Evolutionary conservation across 2,888 invertebrate species (phyloP), one percentile per base, ranked within the genome.

Genomic region (Cosmopolites sordidus): DNA sequence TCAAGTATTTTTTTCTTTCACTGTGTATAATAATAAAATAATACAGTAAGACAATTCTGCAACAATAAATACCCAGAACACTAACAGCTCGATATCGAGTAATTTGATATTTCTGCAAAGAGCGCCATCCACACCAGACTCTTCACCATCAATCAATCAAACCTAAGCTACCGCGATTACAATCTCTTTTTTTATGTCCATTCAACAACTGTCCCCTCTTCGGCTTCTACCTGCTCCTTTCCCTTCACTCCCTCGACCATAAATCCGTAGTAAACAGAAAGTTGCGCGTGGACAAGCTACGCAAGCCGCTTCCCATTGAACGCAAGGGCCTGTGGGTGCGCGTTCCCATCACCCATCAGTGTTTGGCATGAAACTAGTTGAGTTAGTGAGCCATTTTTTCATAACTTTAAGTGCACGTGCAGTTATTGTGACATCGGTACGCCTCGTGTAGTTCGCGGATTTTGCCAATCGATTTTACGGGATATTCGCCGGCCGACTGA

Each of bases 341-440:
- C n/a, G 5, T 33, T 33, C 12, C 33, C 33, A 12, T 33, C 54
- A 48, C 51, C 22, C 61, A 60, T 61, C 66, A 66, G 66, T 66
- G 61, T 63, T 63, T 61, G 58, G 60, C 62, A 62, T 59, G 64
- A 62, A 63, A 62, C 63, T 61, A 63, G 44, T 58, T 60, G 57
- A 62, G 60, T 58, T 64, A 64, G 65, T 62, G 64, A 60, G 54
- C 53, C 61, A 60, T 62, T 65, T 62, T 64, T 60, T 51, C 59
- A 60, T 58, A 57, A 58, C 58, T 59, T 48, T 54, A 33, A 38
- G 56, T 62, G 58, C 65, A 65, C 65, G 65, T 65, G 65, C 57
- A 41, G 59, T 50, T n/a, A 39, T 40, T 38, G 54, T 59, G 58
- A 47, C 44, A 45, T 42, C 46, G 46, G 43, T 33, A 5, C 22